phyloP scores from a whole-genome alignment of 1,140 invertebrate genomes.

The Eueides isabella region DNA sequence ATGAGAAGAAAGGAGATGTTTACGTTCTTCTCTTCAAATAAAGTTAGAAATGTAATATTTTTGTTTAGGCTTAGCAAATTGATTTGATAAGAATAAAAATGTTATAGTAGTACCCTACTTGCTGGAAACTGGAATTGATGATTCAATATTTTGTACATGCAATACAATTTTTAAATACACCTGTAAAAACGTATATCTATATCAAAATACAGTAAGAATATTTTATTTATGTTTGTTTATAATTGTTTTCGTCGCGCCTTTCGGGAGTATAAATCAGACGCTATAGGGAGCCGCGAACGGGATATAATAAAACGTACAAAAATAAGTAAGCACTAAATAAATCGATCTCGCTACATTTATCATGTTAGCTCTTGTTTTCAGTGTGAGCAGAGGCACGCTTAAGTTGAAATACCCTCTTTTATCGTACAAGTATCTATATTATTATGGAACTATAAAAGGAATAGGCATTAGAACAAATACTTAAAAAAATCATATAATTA shows the following conservation, averaged over 20 bases:
- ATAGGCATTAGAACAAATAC: too few relatives aligned
- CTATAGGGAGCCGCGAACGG: slow-evolving; percentile 39
- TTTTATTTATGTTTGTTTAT: slow-evolving; percentile 42
- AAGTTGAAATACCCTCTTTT: slow-evolving; percentile 5
- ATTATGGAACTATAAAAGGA: background rate
- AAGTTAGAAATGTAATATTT: background rate
- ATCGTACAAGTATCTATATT: background rate
- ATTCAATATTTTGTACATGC: too few relatives aligned
- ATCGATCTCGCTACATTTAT: slow-evolving; percentile 64
- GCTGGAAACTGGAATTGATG: too few relatives aligned
- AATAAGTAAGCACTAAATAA: slow-evolving; percentile 67
- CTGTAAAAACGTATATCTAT: background rate
- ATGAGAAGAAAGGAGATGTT: slow-evolving; percentile 35
- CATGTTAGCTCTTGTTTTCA: slow-evolving; percentile 62
- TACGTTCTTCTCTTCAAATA: background rate
- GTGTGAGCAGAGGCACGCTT: slow-evolving; percentile 28
- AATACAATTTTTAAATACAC: background rate
- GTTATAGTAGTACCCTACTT: too few relatives aligned
- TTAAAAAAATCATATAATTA: too few relatives aligned
- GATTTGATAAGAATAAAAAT: too few relatives aligned
- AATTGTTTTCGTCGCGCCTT: slow-evolving; percentile 52
- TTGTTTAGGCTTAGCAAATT: background rate
- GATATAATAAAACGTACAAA: slow-evolving; percentile 66
- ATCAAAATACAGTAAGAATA: slow-evolving; percentile 14
- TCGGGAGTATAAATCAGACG: slow-evolving; percentile 41